Percentiles rank a stretch among this genome's conserved stretches.
These are phyloP conservation scores for Chamaea fasciata DNA, from an alignment of 2,113 vertebrate genomes.

Conservation along the genomic window DNA sequence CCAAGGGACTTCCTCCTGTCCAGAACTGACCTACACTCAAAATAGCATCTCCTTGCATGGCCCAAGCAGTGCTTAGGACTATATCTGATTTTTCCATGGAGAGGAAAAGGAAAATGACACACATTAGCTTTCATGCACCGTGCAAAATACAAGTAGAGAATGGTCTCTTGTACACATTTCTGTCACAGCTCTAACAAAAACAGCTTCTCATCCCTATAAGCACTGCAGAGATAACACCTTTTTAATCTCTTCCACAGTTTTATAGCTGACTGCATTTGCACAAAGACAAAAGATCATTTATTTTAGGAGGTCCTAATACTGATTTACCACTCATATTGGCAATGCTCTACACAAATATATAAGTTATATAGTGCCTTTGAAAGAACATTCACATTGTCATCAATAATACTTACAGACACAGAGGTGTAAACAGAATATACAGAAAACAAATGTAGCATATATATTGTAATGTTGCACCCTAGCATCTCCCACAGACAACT, in stretches of 20 bases:
- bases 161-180: not conserved
- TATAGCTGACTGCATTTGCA: not conserved
- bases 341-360: not conserved
- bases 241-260: not conserved
- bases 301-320: not conserved
- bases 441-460: not conserved
- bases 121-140: not conserved
- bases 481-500: not conserved
- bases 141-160: not conserved
- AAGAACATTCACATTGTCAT: not conserved
- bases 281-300: not conserved
- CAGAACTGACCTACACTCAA: not conserved
- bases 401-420: not conserved
- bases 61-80: not conserved
- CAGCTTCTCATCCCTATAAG: not conserved
- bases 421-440: not conserved
- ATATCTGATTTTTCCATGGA: not conserved
- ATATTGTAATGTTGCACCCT: not conserved
- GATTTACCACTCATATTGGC: not conserved
- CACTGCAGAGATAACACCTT: not conserved
- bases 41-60: not conserved
- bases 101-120: not conserved
- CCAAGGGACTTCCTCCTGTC: not conserved
- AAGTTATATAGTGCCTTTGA: not conserved
- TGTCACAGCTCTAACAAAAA: not conserved